phyloP scores from a whole-genome alignment of 2,888 invertebrate genomes.

The Poecilus cupreus region DNA sequence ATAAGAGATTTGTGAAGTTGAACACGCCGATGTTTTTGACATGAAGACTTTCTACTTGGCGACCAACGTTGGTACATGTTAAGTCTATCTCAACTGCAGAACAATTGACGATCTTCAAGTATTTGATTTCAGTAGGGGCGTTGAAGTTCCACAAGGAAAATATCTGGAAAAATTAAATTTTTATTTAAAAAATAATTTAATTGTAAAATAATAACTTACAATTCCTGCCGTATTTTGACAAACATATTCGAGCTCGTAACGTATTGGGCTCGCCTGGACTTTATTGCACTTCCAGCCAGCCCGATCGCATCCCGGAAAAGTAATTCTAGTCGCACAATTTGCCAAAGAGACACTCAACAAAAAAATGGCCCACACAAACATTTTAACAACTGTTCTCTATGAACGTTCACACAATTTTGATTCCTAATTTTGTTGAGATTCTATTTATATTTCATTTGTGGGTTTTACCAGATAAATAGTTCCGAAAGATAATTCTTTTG shows the following conservation, averaged over 20 bases:
- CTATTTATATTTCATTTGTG: no score
- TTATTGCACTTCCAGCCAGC: slow-evolving; percentile 43
- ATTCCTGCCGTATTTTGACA: slow-evolving; percentile 22
- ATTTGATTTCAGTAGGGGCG: slow-evolving; percentile 7
- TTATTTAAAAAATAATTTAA: no score
- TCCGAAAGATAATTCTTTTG: no score
- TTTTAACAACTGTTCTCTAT: not conserved
- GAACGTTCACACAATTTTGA: no score
- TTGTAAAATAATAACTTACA: no score
- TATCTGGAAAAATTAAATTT: no score
- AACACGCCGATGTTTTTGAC: slow-evolving; percentile 22
- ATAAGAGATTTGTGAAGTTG: slow-evolving; percentile 19
- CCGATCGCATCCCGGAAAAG: slow-evolving; percentile 34
- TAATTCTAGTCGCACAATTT: not conserved
- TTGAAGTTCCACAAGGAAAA: slow-evolving; percentile 41
- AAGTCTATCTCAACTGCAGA: slow-evolving; percentile 31
- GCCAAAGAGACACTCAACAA: not conserved
- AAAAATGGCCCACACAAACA: slow-evolving; percentile 19
- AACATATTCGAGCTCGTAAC: slow-evolving; percentile 26
- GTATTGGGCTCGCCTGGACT: not conserved
- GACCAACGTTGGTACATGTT: slow-evolving; percentile 3
- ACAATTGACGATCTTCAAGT: slow-evolving; percentile 31
- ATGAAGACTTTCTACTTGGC: not conserved
- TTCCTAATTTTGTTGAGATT: no score
- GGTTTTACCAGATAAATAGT: no score